Evolutionary conservation across 92 coral and sea anemone genomes (phyloP).

Genomic region (Heteractis magnifica): DNA sequence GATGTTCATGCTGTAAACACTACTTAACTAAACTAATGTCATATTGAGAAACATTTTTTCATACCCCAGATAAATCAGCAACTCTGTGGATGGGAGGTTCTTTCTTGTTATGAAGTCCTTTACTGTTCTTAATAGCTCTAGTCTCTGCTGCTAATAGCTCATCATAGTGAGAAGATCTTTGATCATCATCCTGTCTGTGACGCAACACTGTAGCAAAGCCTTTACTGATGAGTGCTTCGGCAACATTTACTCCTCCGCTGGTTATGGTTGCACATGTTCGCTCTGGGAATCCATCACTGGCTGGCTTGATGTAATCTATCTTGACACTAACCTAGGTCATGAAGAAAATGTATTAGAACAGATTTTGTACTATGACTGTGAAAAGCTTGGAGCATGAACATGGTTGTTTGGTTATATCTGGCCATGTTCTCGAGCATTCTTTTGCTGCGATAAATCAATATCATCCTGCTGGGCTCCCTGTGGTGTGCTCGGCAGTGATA

Average conservation of each 20-base stretch:
- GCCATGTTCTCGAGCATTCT: no score
- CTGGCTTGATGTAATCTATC: slow-evolving; percentile 88
- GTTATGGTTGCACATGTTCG: slow-evolving; percentile 89
- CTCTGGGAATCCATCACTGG: slow-evolving; percentile 96
- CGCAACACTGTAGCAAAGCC: slow-evolving; percentile 96
- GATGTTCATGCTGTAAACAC: no score
- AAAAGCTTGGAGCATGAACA: no score
- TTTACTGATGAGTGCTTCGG: slow-evolving; percentile 95
- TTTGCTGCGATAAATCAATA: no score
- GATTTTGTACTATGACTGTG: no score
- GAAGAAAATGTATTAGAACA: neutral
- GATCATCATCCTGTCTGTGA: slow-evolving; percentile 98
- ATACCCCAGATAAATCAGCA: slow-evolving; percentile 91
- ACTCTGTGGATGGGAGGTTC: slow-evolving; percentile 92
- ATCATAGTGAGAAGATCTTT: slow-evolving; percentile 93
- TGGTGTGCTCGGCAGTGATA: no score
- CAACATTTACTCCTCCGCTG: slow-evolving; percentile 82
- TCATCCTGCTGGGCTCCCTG: no score
- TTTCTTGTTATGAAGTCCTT: slow-evolving; percentile 96
- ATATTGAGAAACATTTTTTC: neutral
- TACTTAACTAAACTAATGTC: no score
- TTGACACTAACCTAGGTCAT: slow-evolving; percentile 76
- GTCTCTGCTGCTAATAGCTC: slow-evolving; percentile 96
- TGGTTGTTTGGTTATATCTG: no score
- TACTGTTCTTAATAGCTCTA: slow-evolving; percentile 85